Base-by-base conservation (phyloP, 2,888 invertebrate genomes). In the Erebia palarica region DNA sequence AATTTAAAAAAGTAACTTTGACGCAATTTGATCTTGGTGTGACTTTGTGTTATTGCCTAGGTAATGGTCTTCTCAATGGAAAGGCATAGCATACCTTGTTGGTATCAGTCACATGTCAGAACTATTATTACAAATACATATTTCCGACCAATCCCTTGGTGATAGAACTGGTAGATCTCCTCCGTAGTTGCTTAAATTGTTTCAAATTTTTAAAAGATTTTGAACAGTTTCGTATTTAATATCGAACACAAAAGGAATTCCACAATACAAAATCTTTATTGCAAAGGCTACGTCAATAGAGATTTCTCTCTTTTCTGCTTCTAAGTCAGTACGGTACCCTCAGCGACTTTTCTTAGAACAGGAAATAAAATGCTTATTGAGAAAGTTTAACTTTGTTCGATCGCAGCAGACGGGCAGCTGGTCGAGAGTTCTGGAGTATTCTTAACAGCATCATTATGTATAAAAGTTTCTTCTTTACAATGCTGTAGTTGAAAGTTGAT, bases 331-430 rank as follows among this genome's bases (percentile, higher is more conserved):
- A 42, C 55, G 53, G 44, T 69, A 49, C 67, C 60, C 69, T 64
- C 61, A 44, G 14, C 14, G 47, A 69, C 59, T 73, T 74, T 74
- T 73, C 69, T 68, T 63, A 66, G 65, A 68, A 70, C 71, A 78
- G 74, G 66, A 76, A 75, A 75, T 58, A 66, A 47, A 81, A 77
- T 79, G 70, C 79, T 79, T 78, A 78, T 76, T 78, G 78, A 79
- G 77, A 78, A 81, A 83, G 80, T 84, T 78, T 69, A 75, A 75
- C 75, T 74, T 70, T 70, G 60, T 73, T 71, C 70, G 63, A 75
- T 65, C 69, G 65, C 71, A 51, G 70, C 55, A 67, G 69, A 65
- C 61, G 69, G 72, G 65, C 69, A 51, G 63, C 71, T 69, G 55
- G 61, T 58, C 55, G 65, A 53, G 64, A 69, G 58, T 72, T 69